phyloP scores from a whole-genome alignment of 2,797 vertebrate species.

The Steatocranus sp. region DNA sequence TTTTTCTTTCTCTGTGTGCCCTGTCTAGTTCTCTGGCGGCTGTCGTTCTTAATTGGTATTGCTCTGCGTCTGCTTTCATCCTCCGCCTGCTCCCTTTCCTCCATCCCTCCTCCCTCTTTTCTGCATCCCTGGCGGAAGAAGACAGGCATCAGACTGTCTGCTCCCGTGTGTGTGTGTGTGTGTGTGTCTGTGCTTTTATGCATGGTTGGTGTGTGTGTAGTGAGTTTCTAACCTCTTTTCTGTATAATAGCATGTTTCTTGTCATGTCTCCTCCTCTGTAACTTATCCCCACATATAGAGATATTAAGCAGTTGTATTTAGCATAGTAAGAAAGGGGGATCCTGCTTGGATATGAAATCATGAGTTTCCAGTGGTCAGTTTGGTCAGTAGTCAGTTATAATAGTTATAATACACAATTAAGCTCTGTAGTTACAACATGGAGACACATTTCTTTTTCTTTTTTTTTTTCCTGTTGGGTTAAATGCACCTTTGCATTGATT shows the following conservation, averaged over 20 bases:
- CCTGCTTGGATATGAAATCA: neutral
- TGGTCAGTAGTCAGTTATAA: neutral
- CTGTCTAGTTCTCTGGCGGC: constrained; percentile 55
- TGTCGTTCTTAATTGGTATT: constrained; percentile 71
- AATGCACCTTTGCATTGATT: neutral
- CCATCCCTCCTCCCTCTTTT: constrained; percentile 12
- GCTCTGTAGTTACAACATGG: neutral
- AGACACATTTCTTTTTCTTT: neutral
- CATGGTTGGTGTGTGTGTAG: constrained; percentile 7
- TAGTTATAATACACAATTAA: neutral
- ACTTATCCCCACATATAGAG: constrained; percentile 1
- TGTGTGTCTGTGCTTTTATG: constrained; percentile 27
- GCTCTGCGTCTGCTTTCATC: constrained; percentile 65
- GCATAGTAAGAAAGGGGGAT: neutral
- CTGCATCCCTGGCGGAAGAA: constrained; percentile 40
- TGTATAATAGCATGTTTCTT: constrained; percentile 33
- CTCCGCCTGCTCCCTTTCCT: constrained; percentile 14
- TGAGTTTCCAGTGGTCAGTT: neutral
- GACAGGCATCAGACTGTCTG: constrained; percentile 55
- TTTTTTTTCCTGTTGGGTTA: neutral
- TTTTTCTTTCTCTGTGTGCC: constrained; percentile 25
- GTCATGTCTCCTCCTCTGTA: neutral
- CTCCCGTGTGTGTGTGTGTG: constrained; percentile 29
- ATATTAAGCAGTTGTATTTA: neutral
- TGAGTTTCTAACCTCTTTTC: constrained; percentile 24